phyloP scores from a whole-genome alignment of 1,140 invertebrate species.

The Triops cancriformis region DNA sequence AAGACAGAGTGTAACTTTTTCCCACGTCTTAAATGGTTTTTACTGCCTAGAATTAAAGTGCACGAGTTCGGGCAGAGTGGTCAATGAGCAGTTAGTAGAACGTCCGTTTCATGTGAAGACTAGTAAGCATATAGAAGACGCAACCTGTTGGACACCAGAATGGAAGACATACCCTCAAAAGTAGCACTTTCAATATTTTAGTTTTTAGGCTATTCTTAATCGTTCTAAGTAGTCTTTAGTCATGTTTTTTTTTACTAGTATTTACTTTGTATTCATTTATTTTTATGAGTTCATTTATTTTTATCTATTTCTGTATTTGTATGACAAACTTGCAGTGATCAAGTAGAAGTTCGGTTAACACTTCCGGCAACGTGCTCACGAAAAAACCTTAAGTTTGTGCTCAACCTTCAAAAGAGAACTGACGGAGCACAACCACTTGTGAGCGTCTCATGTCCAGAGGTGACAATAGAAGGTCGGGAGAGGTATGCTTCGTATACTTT shows the following conservation, averaged over 20 bases:
- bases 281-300: too few species aligned
- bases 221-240: too few species aligned
- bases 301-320: too few species aligned
- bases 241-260: too few species aligned
- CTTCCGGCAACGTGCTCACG: neutral
- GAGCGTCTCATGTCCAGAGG: too few species aligned
- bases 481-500: neutral
- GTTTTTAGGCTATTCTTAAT: too few species aligned
- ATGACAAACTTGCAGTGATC: neutral
- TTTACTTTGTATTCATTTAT: too few species aligned
- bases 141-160: neutral
- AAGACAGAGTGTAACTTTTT: neutral
- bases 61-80: neutral
- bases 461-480: too few species aligned
- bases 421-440: too few species aligned
- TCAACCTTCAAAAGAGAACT: neutral
- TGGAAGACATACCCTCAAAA: too few species aligned
- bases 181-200: too few species aligned
- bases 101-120: neutral
- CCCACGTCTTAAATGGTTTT: neutral
- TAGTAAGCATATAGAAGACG: neutral
- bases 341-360: neutral
- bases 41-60: neutral
- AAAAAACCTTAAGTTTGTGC: neutral
- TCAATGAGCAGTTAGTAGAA: neutral